phyloP scores from a whole-genome alignment of 2,888 invertebrate genomes.

The Chorisops tibialis region DNA sequence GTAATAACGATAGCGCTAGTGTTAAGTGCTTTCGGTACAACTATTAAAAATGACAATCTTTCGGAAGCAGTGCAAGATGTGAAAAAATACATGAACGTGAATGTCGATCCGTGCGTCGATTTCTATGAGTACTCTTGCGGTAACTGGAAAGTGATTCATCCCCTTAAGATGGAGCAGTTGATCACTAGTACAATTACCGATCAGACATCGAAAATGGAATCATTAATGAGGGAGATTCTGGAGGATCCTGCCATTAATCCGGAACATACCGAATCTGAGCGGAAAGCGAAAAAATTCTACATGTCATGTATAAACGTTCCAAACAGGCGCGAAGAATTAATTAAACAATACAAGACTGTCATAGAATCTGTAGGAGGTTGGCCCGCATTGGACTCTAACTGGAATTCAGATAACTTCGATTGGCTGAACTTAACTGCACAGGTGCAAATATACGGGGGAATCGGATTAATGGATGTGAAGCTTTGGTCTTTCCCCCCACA shows the following conservation, averaged over 20 bases:
- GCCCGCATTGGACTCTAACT: conserved; percentile 66
- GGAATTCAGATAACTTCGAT: conserved; percentile 62
- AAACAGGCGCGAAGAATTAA: conserved; percentile 64
- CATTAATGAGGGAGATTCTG: conserved; percentile 65
- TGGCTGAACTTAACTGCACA: conserved; percentile 67
- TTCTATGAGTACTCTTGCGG: conserved; percentile 79
- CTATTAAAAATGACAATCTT: not conserved
- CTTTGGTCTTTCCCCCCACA: conserved; percentile 82
- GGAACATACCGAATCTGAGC: conserved; percentile 56
- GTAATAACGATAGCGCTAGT: too few species aligned
- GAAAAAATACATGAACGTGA: conserved; percentile 64
- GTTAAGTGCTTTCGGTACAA: too few species aligned
- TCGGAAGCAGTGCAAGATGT: not conserved
- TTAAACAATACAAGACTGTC: conserved; percentile 61
- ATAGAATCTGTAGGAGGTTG: conserved; percentile 74
- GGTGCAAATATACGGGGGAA: conserved; percentile 72
- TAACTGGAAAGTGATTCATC: conserved; percentile 72
- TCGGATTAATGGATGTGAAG: conserved; percentile 75
- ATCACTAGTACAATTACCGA: conserved; percentile 77
- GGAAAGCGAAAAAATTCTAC: conserved; percentile 75
- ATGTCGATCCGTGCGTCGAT: conserved; percentile 68
- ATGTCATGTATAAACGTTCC: conserved; percentile 78
- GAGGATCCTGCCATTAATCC: conserved; percentile 58
- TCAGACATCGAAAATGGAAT: conserved; percentile 59
- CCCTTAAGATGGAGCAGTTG: conserved; percentile 77